Percentiles rank a stretch among this genome's conserved stretches.
phyloP scores from a whole-genome alignment of 2,888 invertebrate genomes.

The Sarcophaga caerulescens region DNA sequence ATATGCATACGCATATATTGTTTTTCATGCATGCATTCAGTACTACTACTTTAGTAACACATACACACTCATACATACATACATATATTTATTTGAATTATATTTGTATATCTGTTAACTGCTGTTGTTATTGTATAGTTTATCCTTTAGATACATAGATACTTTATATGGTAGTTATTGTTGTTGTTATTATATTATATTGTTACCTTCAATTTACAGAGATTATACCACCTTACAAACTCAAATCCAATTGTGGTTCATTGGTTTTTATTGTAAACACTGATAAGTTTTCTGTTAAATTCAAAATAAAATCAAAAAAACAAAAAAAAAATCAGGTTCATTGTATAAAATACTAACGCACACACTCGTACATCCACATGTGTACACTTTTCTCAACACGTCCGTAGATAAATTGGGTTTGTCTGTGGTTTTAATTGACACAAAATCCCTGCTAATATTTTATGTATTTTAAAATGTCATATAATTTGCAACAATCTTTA shows the following conservation, averaged over 20 bases:
- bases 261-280: conserved; percentile 45
- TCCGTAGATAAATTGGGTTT: not conserved
- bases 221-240: conserved; percentile 40
- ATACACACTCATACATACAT: not conserved
- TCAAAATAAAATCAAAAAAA: not conserved
- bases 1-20: not conserved
- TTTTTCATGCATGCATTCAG: not conserved
- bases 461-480: conserved; percentile 13
- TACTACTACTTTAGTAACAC: not conserved
- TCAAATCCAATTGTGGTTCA: conserved; percentile 48
- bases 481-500: not conserved
- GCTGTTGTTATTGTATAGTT: too few relatives aligned
- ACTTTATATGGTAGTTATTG: not conserved
- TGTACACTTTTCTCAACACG: not conserved
- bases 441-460: conserved; percentile 2
- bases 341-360: too few relatives aligned
- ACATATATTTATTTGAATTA: not conserved
- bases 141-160: too few relatives aligned
- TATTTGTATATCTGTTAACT: not conserved
- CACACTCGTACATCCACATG: too few relatives aligned
- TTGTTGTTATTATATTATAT: conserved; percentile 20
- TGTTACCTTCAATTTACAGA: conserved; percentile 43
- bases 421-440: conserved; percentile 10
- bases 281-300: conserved; percentile 18
- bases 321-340: not conserved